Evolutionary conservation across 1,140 invertebrate species (phyloP), one percentile per base, ranked within the genome.

Genomic region (Subanguina moxae): DNA sequence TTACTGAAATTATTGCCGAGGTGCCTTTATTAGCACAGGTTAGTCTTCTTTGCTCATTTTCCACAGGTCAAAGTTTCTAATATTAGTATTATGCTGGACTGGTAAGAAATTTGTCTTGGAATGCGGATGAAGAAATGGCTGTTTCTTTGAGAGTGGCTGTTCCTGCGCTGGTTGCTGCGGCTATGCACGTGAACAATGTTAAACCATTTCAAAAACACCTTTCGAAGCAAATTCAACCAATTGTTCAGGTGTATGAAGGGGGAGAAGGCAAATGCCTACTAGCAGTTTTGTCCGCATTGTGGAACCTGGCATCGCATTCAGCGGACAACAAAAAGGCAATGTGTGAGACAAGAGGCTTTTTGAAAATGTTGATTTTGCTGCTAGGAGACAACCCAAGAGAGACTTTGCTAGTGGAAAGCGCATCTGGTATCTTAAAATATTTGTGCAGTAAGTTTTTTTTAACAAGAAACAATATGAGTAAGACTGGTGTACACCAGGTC

Each of bases 71-170:
- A 21, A 3, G 3, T 23, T 8, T 75, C 57, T 0, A 68, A n/a
- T 46, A 70, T 74, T 57, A 70, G 65, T 57, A 32, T 17, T 73
- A 67, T 52, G 71, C 45, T 5, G 65, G 70, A 1, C 57, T 73
- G 30, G 70, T 73, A 23, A 69, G 71, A 13, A 73, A 73, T 64
- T 43, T 73, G n/a, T 76, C 74, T 17, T 73, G 71, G 71, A 76
- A 62, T 19, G 72, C 71, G 17, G 71, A 73, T 30, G 32, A 28
- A 38, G 17, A 17, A 15, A 75, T 73, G 71, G 67, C 43, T 8
- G 15, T 13, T 17, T 9, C 46, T 0, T 32, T 73, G 23, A 25
- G 30, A 11, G 1, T 27, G 27, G 62, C 73, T 23, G 71, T 73
- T 11, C 71, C 72, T 15, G 57, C 71, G 11, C 46, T 73, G 11